A percentile compares a stretch with the other conserved stretches of the same genome.
Evolutionary conservation across 2,888 invertebrate species (phyloP).

Genomic region (Drosophila pullipes): DNA sequence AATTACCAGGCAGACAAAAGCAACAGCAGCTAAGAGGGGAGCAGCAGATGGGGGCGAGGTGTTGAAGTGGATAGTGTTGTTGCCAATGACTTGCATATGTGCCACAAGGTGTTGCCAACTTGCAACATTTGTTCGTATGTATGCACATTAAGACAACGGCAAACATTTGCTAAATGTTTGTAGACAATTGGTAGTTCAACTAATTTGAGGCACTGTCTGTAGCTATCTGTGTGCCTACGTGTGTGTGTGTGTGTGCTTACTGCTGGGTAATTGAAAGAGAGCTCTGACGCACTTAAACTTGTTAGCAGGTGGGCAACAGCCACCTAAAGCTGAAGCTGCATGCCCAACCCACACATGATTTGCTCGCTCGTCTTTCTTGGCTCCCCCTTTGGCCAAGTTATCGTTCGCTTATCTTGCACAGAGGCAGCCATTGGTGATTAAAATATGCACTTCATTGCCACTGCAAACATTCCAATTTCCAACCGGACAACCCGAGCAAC

Average conservation of each 20-base stretch:
- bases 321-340: constrained; percentile 29
- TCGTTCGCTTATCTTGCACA: constrained; percentile 75
- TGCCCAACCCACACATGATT: constrained; percentile 50
- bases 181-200: constrained; percentile 79
- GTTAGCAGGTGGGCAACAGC: constrained; percentile 48
- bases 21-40: constrained; percentile 20
- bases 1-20: constrained; percentile 75
- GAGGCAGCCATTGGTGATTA: constrained; percentile 80
- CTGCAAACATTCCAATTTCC: constrained; percentile 43
- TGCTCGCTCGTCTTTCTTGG: constrained; percentile 2
- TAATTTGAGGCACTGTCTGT: constrained; percentile 65
- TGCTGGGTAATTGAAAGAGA: constrained; percentile 72
- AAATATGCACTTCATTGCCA: constrained; percentile 80
- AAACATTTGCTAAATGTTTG: constrained; percentile 79
- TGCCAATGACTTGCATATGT: constrained; percentile 60
- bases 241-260: constrained; percentile 19
- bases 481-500: constrained; percentile 3
- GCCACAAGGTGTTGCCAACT: constrained; percentile 55
- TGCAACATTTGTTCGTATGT: constrained; percentile 31
- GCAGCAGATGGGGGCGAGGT: constrained; percentile 1
- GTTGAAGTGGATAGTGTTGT: constrained; percentile 4
- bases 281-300: constrained; percentile 42
- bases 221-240: constrained; percentile 6
- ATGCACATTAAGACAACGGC: constrained; percentile 53
- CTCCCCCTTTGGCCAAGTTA: constrained; percentile 57